Base-by-base conservation (phyloP, 1,140 invertebrate genomes). In the Aphis gossypii region DNA sequence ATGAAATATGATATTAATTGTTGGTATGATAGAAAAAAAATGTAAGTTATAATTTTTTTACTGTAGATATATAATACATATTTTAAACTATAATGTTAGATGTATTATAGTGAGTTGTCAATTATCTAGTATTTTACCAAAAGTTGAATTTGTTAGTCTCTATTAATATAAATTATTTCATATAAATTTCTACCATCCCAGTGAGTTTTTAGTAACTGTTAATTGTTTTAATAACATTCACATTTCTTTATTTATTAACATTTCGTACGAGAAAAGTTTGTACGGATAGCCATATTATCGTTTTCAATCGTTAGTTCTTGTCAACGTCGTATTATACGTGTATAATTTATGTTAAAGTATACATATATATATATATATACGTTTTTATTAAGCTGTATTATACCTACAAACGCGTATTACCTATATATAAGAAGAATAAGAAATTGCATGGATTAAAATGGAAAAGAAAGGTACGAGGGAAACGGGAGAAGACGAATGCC, bases 401-500 rank as follows among this genome's bases (percentile, higher is more conserved):
- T 76, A 76, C 60, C 60, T 76, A n/a, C 60, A 76, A 14, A 76
- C n/a, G 30, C 60, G n/a, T n/a, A 76, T 76, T 83, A 83, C 38
- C 21, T 60, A 6, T 82, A 38, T 83, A 83, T 83, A 83, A 83
- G 35, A 83, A 38, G 76, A 38, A 21, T n/a, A 88, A 51, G 46
- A n/a, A 48, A 88, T 88, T n/a, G 25, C 44, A 9, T 48, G 46
- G 86, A 88, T 88, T 88, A 87, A 87, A 87, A 87, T 76, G 60
- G 76, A 48, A 48, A 48, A 48, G 38, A 88, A 48, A 35, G 25
- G 7, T 1, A 30, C 3, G 11, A 87, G 23, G 44, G 23, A 46
- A 51, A 88, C 14, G 3, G 46, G n/a, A 44, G 41, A 87, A 87
- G 35, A 87, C 11, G 11, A 87, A 87, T 87, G 41, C 46, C 38